phyloP scores from a whole-genome alignment of 2,113 vertebrate species.

The Laterallus jamaicensis region DNA sequence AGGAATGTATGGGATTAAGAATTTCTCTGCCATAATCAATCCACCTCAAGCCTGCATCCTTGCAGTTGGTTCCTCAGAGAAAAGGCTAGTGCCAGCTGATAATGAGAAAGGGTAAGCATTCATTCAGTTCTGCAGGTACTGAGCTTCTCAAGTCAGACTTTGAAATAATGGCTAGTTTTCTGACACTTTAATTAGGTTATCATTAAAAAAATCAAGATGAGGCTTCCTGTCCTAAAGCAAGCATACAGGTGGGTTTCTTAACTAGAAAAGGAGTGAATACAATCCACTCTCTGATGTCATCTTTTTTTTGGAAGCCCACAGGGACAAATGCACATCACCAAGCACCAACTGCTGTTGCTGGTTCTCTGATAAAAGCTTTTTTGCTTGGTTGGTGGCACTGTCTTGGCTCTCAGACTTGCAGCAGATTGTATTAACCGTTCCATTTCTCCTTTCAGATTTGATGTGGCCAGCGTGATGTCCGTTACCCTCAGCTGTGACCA shows the following conservation, averaged over 20 bases:
- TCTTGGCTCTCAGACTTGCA: background rate
- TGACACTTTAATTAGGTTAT: background rate
- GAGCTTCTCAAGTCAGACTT: background rate
- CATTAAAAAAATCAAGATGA: background rate
- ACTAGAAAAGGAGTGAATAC: background rate
- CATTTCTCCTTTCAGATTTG: slow-evolving; percentile 79
- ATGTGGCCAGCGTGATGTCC: slow-evolving; percentile 92
- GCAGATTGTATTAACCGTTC: background rate
- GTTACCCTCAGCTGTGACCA: slow-evolving; percentile 97
- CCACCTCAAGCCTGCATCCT: slow-evolving; percentile 97
- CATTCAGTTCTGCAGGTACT: background rate
- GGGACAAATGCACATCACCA: background rate
- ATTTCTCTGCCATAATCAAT: slow-evolving; percentile 98
- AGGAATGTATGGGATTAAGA: slow-evolving; percentile 99
- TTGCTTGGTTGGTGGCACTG: background rate
- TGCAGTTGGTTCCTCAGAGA: slow-evolving; percentile 91
- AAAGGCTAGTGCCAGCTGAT: slow-evolving; percentile 89
- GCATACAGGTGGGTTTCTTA: background rate
- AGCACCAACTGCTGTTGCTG: background rate
- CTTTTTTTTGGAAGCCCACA: background rate
- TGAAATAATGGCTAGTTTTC: background rate
- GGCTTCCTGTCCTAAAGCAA: background rate
- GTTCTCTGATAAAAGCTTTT: background rate
- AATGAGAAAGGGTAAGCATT: slow-evolving; percentile 92
- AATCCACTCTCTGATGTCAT: background rate